Conservation (phyloP, 2,888 invertebrate genomes). For the Sinohyriopsis cumingii region DNA sequence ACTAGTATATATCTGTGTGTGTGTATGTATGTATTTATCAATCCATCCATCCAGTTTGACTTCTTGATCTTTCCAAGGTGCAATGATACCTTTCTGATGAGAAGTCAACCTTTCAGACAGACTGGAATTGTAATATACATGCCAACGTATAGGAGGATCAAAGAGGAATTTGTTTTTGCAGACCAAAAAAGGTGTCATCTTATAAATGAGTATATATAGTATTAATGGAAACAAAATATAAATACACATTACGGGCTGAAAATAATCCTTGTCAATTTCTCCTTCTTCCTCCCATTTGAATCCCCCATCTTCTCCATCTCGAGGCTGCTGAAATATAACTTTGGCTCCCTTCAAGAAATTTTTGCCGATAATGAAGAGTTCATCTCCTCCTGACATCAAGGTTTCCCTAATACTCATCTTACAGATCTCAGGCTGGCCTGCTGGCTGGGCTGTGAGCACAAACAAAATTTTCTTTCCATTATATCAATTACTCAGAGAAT, state of each 20-base stretch:
- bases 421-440: slow-evolving; percentile 73
- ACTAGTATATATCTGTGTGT: too few relatives aligned
- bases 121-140: too few relatives aligned
- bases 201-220: too few relatives aligned
- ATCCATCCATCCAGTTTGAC: too few relatives aligned
- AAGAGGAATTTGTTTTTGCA: too few relatives aligned
- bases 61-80: too few relatives aligned
- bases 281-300: slow-evolving; percentile 71
- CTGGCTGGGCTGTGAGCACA: slow-evolving; percentile 71
- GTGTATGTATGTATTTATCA: too few relatives aligned
- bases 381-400: slow-evolving; percentile 66
- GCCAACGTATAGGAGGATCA: too few relatives aligned
- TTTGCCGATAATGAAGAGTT: slow-evolving; percentile 73
- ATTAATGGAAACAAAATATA: too few relatives aligned
- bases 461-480: not conserved
- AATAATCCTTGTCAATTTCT: slow-evolving; percentile 69
- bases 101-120: too few relatives aligned
- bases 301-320: slow-evolving; percentile 51
- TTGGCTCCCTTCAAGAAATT: slow-evolving; percentile 72
- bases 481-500: not conserved
- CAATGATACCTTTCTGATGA: too few relatives aligned
- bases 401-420: slow-evolving; percentile 67
- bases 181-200: too few relatives aligned
- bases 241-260: slow-evolving; percentile 65
- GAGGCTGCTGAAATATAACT: slow-evolving; percentile 70